Conservation (phyloP, 1,140 invertebrate genomes). For the Hylyphantes graminicola region DNA sequence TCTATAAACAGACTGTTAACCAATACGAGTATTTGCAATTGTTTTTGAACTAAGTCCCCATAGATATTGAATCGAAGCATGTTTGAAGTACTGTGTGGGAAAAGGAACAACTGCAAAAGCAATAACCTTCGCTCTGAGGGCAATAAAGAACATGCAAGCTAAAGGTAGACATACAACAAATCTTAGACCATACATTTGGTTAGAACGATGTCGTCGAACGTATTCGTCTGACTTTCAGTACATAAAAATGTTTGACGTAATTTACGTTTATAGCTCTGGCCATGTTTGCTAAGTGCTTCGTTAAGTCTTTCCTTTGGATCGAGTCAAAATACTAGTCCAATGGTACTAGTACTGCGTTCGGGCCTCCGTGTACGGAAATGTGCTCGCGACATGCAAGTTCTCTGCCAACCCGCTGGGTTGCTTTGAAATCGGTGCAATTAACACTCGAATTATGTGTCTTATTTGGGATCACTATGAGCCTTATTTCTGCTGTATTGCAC, state of each 20-base stretch:
- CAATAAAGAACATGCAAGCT: slow-evolving; percentile 48
- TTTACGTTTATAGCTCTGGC: slow-evolving; percentile 35
- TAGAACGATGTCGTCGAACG: slow-evolving; percentile 38
- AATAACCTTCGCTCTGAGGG: slow-evolving; percentile 42
- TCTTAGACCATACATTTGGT: slow-evolving; percentile 25
- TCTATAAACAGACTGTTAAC: slow-evolving; percentile 56
- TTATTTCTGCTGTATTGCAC: too few species aligned
- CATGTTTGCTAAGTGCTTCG: slow-evolving; percentile 38
- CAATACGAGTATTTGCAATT: slow-evolving; percentile 33
- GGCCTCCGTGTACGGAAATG: slow-evolving; percentile 45
- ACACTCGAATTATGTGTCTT: too few species aligned
- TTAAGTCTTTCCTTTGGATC: slow-evolving; percentile 40
- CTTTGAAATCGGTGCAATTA: too few species aligned
- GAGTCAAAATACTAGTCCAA: slow-evolving; percentile 21
- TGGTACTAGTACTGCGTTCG: neutral
- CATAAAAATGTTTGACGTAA: slow-evolving; percentile 41
- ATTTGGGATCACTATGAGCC: too few species aligned
- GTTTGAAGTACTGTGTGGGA: slow-evolving; percentile 29
- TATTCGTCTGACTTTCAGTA: slow-evolving; percentile 40
- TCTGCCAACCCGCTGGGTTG: neutral
- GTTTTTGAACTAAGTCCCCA: slow-evolving; percentile 2
- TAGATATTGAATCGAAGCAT: slow-evolving; percentile 33
- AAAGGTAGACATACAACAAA: neutral
- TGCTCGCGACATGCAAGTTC: slow-evolving; percentile 43
- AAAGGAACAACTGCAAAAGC: slow-evolving; percentile 44